Conservation (phyloP, 2,797 vertebrate species). For the Calcarius lapponicus region DNA sequence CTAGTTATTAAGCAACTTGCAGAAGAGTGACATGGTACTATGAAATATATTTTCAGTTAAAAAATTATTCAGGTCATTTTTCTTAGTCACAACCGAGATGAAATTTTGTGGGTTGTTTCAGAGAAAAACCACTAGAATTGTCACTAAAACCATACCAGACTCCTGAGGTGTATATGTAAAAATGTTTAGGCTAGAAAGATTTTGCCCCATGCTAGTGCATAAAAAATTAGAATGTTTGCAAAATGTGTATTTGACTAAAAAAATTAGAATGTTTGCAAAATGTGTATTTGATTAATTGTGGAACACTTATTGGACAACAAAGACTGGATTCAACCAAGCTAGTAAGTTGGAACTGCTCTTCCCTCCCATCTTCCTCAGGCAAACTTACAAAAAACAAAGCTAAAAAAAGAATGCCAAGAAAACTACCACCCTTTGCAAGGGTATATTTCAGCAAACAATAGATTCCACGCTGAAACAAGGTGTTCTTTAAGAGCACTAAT, state of each 20-base stretch:
- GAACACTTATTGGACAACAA: background rate
- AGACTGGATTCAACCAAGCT: background rate
- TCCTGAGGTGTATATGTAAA: background rate
- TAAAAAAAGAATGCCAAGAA: background rate
- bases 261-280: background rate
- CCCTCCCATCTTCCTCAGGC: background rate
- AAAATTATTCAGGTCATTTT: background rate
- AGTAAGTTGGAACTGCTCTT: background rate
- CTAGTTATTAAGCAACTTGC: background rate
- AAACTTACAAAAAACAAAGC: background rate
- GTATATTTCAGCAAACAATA: slow-evolving; percentile 26
- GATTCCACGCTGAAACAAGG: background rate
- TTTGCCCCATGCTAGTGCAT: background rate
- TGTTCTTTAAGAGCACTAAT: slow-evolving; percentile 6
- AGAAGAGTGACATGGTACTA: background rate
- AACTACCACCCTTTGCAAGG: background rate
- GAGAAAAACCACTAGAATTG: background rate
- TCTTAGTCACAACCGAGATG: background rate
- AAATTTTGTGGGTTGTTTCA: background rate
- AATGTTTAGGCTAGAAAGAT: background rate
- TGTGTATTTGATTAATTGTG: background rate
- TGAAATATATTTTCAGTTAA: background rate
- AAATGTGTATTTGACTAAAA: background rate
- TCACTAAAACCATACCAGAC: background rate
- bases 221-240: background rate